phyloP scores from a whole-genome alignment of 2,888 invertebrate species.

The Oligia latruncula region DNA sequence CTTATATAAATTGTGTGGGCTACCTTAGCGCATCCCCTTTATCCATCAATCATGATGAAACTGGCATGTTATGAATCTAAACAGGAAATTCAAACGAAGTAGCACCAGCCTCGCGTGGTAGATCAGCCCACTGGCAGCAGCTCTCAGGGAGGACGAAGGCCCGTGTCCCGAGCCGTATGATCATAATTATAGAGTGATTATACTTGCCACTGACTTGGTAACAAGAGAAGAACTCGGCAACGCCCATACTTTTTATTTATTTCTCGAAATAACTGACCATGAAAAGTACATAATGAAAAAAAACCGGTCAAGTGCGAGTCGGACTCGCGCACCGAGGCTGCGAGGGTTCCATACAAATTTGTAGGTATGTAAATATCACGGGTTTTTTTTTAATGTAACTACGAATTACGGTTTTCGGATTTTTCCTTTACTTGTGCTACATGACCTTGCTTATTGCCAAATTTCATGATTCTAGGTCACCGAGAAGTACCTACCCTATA shows the following conservation, averaged over 20 bases:
- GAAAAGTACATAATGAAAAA: background rate
- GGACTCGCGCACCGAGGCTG: no score
- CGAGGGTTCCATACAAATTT: no score
- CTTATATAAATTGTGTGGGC: background rate
- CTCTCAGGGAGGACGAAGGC: no score
- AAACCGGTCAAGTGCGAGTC: no score
- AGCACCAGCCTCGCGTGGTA: background rate
- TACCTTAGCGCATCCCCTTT: background rate
- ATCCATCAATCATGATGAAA: background rate
- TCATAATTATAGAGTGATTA: background rate
- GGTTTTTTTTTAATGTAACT: no score
- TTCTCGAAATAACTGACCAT: background rate
- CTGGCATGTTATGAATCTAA: background rate
- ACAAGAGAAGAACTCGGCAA: background rate
- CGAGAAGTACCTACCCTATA: no score
- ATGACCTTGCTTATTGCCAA: no score
- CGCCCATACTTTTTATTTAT: background rate
- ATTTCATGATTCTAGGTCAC: no score
- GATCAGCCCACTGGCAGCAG: background rate
- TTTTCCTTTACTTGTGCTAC: no score
- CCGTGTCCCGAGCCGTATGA: background rate
- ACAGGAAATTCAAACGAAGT: background rate
- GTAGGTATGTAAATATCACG: no score
- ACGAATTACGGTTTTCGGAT: no score
- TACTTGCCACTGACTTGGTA: background rate